These are phyloP conservation scores for Margarornis squamiger DNA, from an alignment of 2,797 vertebrate genomes.

Conservation along the genomic window DNA sequence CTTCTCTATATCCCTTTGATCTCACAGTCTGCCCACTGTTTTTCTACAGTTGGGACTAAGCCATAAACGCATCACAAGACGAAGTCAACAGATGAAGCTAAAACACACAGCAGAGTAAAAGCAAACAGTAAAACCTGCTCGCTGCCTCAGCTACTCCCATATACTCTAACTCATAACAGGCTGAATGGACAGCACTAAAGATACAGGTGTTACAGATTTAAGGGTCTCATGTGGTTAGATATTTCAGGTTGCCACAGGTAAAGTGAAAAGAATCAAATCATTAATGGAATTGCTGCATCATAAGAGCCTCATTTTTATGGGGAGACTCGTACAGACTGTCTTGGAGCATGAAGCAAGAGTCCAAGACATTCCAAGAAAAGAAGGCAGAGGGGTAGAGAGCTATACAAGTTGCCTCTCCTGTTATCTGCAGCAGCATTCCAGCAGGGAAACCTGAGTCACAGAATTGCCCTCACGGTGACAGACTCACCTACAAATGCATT, in stretches of 20 bases:
- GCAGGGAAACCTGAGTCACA: not conserved
- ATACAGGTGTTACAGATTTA: not conserved
- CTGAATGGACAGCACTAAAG: not conserved
- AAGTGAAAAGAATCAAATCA: not conserved
- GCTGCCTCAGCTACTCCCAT: not conserved
- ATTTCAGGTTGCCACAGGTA: not conserved
- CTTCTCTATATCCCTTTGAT: not conserved
- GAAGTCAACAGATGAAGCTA: not conserved
- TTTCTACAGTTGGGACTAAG: not conserved
- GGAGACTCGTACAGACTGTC: not conserved
- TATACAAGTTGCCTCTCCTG: not conserved
- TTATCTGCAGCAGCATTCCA: not conserved
- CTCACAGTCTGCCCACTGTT: not conserved
- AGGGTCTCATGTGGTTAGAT: not conserved
- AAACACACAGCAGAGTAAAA: not conserved
- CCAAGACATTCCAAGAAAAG: not conserved
- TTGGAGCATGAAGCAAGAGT: not conserved
- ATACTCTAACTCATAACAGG: not conserved
- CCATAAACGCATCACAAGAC: not conserved
- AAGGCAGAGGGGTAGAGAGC: not conserved
- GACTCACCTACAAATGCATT: not conserved
- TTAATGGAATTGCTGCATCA: not conserved
- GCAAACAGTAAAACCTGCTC: not conserved
- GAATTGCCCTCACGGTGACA: not conserved
- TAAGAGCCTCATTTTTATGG: not conserved